Evolutionary conservation across 2,797 vertebrate genomes (phyloP), one percentile per base, ranked within the genome.

Genomic region (Poecile montanus): DNA sequence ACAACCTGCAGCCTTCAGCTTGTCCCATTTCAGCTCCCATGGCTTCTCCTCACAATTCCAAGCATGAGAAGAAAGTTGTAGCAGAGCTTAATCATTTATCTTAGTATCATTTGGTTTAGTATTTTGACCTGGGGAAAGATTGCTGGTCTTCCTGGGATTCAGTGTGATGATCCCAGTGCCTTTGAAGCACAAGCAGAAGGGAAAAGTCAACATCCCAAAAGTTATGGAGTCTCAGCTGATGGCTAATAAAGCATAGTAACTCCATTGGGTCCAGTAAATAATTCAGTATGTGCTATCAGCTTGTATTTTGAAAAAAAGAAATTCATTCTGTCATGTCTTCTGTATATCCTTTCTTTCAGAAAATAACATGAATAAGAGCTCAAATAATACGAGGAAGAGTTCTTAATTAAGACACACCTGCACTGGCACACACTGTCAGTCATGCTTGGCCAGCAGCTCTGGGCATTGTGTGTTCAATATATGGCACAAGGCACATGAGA

Each of bases 401-500:
- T 40, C 38, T 40, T 40, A 40, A 40, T 40, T 40, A 40, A 40
- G 38, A 47, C 7, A 44, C 16, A 30, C 45, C 40, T 42, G 44
- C 15, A 6, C 15, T 82, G 63, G 47, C 29, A 53, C 25, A 10
- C 0, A 0, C 17, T 18, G n/a, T 63, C 11, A 5, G 45, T 89
- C 36, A 4, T 6, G 17, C 53, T 74, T 66, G 47, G 42, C 53
- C 68, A 67, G 68, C 75, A 88, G 0, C 61, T 70, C 53, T 42
- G 3, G 3, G 6, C 2, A 0, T 48, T 87, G 26, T 42, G 20
- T 40, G 27, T 70, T 77, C 63, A 13, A 2, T 45, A 21, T 76
- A 21, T 12, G 56, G 71, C 51, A 45, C 0, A 0, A 71, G 36
- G 34, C 79, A 85, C 0, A 0, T 22, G 53, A 57, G 53, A 71